These are phyloP conservation scores for Cyanoliseus patagonus DNA, from an alignment of 2,113 vertebrate species.

Conservation along the genomic window DNA sequence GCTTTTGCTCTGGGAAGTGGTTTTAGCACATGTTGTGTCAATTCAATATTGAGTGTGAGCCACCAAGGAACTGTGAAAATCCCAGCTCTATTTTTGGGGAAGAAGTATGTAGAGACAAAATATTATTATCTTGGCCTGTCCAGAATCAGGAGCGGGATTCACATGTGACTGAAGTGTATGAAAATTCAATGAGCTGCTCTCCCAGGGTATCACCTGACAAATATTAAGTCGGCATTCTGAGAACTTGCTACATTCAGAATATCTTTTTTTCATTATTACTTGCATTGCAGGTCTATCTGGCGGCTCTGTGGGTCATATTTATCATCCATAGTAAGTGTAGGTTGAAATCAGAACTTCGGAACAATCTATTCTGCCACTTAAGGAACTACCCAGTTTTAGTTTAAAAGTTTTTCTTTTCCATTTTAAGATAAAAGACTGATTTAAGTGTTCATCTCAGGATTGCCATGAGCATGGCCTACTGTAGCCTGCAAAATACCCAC, in stretches of 20 bases:
- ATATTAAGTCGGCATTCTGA: not conserved
- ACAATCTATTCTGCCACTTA: not conserved
- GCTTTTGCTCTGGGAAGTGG: not conserved
- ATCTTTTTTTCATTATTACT: not conserved
- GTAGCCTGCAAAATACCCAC: not conserved
- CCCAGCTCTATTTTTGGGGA: not conserved
- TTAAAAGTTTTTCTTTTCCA: not conserved
- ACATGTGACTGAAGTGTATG: not conserved
- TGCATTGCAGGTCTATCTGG: not conserved
- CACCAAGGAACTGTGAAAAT: not conserved
- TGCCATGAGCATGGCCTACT: not conserved
- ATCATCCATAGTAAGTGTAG: not conserved
- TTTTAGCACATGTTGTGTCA: not conserved
- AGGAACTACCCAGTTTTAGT: not conserved
- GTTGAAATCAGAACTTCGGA: not conserved
- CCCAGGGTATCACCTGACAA: not conserved
- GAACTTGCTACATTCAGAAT: not conserved
- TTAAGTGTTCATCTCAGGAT: not conserved
- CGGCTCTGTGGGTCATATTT: not conserved
- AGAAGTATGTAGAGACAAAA: not conserved
- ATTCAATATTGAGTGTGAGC: not conserved
- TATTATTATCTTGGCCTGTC: not conserved
- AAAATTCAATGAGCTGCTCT: not conserved
- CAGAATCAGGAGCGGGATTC: not conserved
- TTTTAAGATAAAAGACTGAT: not conserved